Base-by-base conservation (phyloP, 2,888 invertebrate species). In the Tachina lurida region DNA sequence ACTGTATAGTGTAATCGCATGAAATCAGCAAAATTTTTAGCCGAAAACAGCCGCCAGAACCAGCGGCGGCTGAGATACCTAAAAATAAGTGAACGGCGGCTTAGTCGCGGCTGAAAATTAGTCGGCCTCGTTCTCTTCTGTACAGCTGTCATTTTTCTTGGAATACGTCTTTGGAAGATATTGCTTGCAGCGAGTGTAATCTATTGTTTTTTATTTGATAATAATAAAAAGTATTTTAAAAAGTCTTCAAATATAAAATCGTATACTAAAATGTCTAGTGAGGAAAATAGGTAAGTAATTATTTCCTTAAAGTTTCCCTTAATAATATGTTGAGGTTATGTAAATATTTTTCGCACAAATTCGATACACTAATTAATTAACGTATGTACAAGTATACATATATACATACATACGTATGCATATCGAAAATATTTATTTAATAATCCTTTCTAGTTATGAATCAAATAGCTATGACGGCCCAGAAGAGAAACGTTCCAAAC, bases 381-480 rank as follows among this genome's bases (percentile, higher is more conserved):
- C 67, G 76, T 65, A 78, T 81, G 31, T 41, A 31, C 31, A 31
- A 22, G 22, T 22, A 22, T 22, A 22, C 3, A 22, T 22, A 22
- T 3, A 22, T 22, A 22, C 31, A 31, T 31, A 31, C 31, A 31
- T 17, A 54, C 19, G 31, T 15, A 62, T 71, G 81, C 62, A 79
- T 43, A 39, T 52, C n/a, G 15, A 49, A 49, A 67, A 70, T 31
- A 31, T 31, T 4, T 78, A 79, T 84, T 56, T 1, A 67, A 22
- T 19, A 68, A 78, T 82, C 68, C 67, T 49, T 63, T 70, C 3
- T 75, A 92, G 92, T 85, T 89, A 88, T 82, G 91, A 90, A 77
- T 91, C 92, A 58, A 91, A 89, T 67, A 90, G 91, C 75, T 89
- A 88, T n/a, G 86, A 88, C n/a, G 86, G 87, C 12, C 45, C 74